Percentiles rank a stretch among this genome's conserved stretches.
phyloP scores from a whole-genome alignment of 2,113 vertebrate species.

The Craseonycteris thonglongyai region DNA sequence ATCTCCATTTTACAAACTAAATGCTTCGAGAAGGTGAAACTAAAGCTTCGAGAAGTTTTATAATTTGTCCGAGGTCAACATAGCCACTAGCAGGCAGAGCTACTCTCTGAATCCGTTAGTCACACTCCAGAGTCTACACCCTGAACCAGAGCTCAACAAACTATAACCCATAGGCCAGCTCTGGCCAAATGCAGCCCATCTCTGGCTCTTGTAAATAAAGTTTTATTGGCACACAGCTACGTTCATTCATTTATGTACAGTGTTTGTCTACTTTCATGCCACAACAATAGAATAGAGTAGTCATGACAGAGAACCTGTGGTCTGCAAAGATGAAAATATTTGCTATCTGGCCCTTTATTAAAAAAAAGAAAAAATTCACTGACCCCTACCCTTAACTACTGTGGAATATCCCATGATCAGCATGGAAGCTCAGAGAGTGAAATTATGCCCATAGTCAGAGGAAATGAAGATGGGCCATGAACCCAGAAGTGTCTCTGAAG shows the following conservation, averaged over 20 bases:
- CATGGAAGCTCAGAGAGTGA: background rate
- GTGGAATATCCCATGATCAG: no score
- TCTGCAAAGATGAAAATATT: background rate
- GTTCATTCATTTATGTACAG: background rate
- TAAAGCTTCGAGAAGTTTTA: background rate
- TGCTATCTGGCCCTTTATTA: background rate
- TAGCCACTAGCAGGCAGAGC: background rate
- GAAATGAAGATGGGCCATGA: background rate
- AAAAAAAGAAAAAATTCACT: background rate
- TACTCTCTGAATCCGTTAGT: background rate
- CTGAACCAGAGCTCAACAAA: background rate
- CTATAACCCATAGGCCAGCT: background rate
- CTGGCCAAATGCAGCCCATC: background rate
- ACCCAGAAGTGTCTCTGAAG: background rate
- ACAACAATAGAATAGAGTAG: background rate
- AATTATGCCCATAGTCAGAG: no score
- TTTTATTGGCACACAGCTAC: background rate
- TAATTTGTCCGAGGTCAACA: background rate
- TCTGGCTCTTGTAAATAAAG: background rate
- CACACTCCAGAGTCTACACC: background rate
- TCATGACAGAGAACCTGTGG: background rate
- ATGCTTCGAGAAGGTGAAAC: no score
- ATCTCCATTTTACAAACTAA: background rate
- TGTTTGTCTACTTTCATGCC: background rate
- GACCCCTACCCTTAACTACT: background rate